Base-by-base conservation (phyloP, 2,113 vertebrate species). In the Pygoscelis antarcticus region DNA sequence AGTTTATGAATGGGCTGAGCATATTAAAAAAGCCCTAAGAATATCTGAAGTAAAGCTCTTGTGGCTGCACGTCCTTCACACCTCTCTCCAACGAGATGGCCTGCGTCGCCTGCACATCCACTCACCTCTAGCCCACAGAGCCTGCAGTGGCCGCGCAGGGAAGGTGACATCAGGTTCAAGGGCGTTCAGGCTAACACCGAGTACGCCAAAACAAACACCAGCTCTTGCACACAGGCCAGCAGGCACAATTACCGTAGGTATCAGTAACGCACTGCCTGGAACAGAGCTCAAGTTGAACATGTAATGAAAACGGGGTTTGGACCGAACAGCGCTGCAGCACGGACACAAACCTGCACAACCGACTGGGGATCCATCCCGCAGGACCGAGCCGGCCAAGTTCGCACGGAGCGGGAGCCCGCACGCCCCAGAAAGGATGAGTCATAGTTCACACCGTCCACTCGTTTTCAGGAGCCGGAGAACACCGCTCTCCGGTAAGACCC, bases 41-140 rank as follows among this genome's bases (percentile, higher is more conserved):
- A 23, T 4, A 80, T 2, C 10, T 30, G 8, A 49, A 64, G 18
- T 3, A 29, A 36, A 29, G 38, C 65, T 79, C 7, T n/a, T 11
- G 18, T 0, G 0, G 17, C 22, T 49, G 72, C 7, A 2, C 52
- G 23, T n/a, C 38, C 57, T 69, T 42, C 34, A 30, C 54, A 46
- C 46, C 54, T 61, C 54, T 40, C 81, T 51, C 40, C 64, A 40
- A 1, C 1, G 0, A 38, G 38, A 4, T 0, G 0, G 65, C 25
- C 36, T 4, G 23, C 0, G 0, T 46, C 22, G 7, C 36, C 29
- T 2, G 12, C 0, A 17, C 26, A 9, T 0, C 51, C 83, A 12
- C 6, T 0, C 34, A 15, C 38, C 70, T 16, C 49, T 1, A 15
- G 55, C 55, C 66, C 82, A 16, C 19, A 3, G 22, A 23, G 30